Conservation (phyloP, 2,113 vertebrate species). For the Engystomops pustulosus region DNA sequence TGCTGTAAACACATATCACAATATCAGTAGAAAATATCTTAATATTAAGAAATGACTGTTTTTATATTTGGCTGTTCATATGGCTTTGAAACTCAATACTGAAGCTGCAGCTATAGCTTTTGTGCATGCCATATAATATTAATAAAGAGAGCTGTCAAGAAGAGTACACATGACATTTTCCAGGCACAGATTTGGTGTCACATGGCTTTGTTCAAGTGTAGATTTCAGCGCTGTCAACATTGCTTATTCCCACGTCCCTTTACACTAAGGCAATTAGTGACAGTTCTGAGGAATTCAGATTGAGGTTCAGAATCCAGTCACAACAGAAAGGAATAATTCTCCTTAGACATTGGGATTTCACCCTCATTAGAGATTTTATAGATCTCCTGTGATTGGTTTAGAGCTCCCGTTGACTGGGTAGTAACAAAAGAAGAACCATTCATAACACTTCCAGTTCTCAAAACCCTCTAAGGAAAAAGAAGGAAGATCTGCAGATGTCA, state of each 20-base stretch:
- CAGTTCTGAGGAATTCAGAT: slow-evolving; percentile 14
- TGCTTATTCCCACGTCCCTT: slow-evolving; percentile 9
- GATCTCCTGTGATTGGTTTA: slow-evolving; percentile 14
- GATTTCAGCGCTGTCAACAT: slow-evolving; percentile 21
- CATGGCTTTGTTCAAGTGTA: slow-evolving; percentile 22
- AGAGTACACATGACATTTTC: slow-evolving; percentile 28
- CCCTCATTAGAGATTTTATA: slow-evolving; percentile 1
- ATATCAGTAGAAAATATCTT: background rate
- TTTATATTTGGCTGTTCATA: background rate
- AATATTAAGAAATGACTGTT: background rate
- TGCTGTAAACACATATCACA: no score
- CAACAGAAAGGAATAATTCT: background rate
- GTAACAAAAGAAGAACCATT: slow-evolving; percentile 22
- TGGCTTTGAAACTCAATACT: background rate
- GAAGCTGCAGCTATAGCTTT: background rate
- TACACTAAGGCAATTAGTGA: slow-evolving; percentile 32
- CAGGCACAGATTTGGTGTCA: background rate
- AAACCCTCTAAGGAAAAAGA: background rate
- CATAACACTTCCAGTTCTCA: background rate
- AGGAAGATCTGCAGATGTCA: background rate
- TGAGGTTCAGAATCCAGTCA: slow-evolving; percentile 20
- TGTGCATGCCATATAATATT: slow-evolving; percentile 38
- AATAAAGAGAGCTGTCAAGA: slow-evolving; percentile 45
- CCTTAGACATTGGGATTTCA: background rate
- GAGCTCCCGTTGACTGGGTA: background rate